These are phyloP conservation scores for Lissonota sp. DNA, from an alignment of 2,888 invertebrate species.

Conservation along the genomic window DNA sequence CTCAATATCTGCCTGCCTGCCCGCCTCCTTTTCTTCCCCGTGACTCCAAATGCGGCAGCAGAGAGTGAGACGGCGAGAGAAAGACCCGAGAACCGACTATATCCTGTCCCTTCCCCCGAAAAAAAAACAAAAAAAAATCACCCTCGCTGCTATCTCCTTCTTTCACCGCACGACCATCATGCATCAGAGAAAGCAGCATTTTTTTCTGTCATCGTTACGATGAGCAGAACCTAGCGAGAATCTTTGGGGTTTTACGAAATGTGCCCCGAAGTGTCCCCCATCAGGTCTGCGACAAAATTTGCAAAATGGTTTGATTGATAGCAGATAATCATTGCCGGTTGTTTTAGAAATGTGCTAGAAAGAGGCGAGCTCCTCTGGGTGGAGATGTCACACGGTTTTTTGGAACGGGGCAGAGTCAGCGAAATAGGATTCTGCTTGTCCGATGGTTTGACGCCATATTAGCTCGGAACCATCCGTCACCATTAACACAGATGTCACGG, in stretches of 20 bases:
- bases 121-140: slow-evolving; percentile 30
- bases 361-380: background rate
- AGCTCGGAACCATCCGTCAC: slow-evolving; percentile 78
- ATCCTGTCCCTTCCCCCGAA: slow-evolving; percentile 1
- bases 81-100: slow-evolving; percentile 22
- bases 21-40: slow-evolving; percentile 70
- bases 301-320: slow-evolving; percentile 11
- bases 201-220: slow-evolving; percentile 33
- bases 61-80: background rate
- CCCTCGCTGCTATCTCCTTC: slow-evolving; percentile 24
- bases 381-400: background rate
- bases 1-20: slow-evolving; percentile 85
- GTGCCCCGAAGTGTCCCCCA: too few relatives aligned
- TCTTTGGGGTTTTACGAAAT: background rate
- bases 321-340: too few relatives aligned
- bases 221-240: background rate
- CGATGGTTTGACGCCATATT: slow-evolving; percentile 75
- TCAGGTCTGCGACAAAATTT: background rate
- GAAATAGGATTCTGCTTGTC: slow-evolving; percentile 8
- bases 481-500: slow-evolving; percentile 81
- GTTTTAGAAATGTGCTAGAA: too few relatives aligned
- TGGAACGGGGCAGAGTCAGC: background rate
- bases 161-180: slow-evolving; percentile 22
- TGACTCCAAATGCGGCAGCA: slow-evolving; percentile 58
- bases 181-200: slow-evolving; percentile 17